A percentile compares a stretch with the other conserved stretches of the same genome.
phyloP scores from a whole-genome alignment of 2,797 vertebrate species.

The Oophaga sylvatica region DNA sequence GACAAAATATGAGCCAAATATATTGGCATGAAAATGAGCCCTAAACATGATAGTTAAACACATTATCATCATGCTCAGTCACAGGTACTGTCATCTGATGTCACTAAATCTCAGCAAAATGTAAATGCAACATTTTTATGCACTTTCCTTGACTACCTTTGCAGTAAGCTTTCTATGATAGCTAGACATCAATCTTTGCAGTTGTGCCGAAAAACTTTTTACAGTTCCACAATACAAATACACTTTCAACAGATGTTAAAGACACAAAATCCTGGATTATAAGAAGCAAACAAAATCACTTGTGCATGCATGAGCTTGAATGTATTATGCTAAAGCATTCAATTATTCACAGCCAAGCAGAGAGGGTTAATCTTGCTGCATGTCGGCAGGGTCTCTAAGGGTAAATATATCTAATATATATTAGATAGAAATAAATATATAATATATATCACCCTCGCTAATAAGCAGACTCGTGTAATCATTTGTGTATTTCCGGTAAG shows the following conservation, averaged over 20 bases:
- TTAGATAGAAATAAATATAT: background rate
- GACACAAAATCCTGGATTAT: slow-evolving; percentile 29
- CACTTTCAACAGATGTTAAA: slow-evolving; percentile 37
- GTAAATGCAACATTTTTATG: slow-evolving; percentile 12
- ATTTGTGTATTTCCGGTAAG: slow-evolving; percentile 52
- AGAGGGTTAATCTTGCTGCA: slow-evolving; percentile 38
- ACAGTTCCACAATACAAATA: slow-evolving; percentile 18
- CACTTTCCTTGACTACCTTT: slow-evolving; percentile 4
- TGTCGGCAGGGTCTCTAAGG: slow-evolving; percentile 8
- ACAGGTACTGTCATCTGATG: slow-evolving; percentile 9
- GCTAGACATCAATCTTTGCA: background rate
- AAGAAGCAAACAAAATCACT: slow-evolving; percentile 45
- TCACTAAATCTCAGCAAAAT: slow-evolving; percentile 12
- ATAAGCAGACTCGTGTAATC: slow-evolving; percentile 46
- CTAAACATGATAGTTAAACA: slow-evolving; percentile 1
- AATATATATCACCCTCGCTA: slow-evolving; percentile 26
- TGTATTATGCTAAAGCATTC: slow-evolving; percentile 36
- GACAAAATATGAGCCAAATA: background rate
- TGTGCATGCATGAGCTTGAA: slow-evolving; percentile 39
- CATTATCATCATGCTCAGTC: slow-evolving; percentile 3
- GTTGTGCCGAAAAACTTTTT: slow-evolving; percentile 10
- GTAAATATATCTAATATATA: slow-evolving; percentile 30
- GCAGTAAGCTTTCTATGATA: background rate
- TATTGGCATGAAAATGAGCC: background rate
- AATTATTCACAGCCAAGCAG: slow-evolving; percentile 36